phyloP scores from a whole-genome alignment of 2,797 vertebrate genomes.

The Lerista edwardsae region DNA sequence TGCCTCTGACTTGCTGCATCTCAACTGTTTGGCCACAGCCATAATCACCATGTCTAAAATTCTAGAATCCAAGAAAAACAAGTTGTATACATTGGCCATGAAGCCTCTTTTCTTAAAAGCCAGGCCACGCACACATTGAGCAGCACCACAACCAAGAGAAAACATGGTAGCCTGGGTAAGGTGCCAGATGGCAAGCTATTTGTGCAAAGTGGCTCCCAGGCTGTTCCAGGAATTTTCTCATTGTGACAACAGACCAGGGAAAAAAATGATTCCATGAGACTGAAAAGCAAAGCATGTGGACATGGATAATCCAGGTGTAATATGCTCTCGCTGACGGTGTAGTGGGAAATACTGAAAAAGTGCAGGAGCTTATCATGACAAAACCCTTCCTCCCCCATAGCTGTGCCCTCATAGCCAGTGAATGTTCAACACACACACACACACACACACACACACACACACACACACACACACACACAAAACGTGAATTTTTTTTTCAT shows the following conservation, averaged over 20 bases:
- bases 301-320: not conserved
- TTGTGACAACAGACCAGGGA: not conserved
- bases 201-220: not conserved
- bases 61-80: not conserved
- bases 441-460: no score
- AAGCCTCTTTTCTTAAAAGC: not conserved
- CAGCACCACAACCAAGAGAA: not conserved
- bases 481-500: no score
- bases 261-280: not conserved
- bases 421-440: no score
- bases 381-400: no score
- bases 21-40: no score
- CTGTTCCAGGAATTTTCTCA: not conserved
- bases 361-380: no score
- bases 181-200: not conserved
- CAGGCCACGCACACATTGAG: not conserved
- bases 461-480: no score
- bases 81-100: not conserved
- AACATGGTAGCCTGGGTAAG: not conserved
- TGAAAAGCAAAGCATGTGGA: no score
- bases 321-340: not conserved
- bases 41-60: no score
- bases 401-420: no score
- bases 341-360: no score
- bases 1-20: no score